Conservation (phyloP, 1,140 invertebrate species). For the Zaprionus kolodkinae region DNA sequence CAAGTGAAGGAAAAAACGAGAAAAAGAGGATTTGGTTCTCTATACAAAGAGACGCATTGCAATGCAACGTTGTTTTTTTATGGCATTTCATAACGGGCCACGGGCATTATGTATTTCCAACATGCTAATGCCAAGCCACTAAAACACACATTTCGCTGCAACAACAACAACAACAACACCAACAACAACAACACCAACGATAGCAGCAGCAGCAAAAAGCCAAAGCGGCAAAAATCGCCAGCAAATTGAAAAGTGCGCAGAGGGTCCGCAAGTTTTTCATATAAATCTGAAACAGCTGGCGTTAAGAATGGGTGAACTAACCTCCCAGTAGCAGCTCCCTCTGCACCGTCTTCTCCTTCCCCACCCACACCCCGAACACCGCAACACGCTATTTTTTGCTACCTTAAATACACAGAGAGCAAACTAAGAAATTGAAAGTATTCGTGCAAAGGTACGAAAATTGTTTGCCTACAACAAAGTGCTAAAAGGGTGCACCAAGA, state of each 20-base stretch:
- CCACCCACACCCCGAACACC: too few species aligned
- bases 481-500: constrained; percentile 8
- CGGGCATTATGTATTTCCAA: constrained; percentile 62
- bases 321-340: neutral
- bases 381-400: neutral
- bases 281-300: constrained; percentile 74
- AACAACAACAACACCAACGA: constrained; percentile 20
- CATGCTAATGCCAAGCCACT: constrained; percentile 77
- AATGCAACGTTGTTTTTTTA: constrained; percentile 56
- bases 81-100: constrained; percentile 51
- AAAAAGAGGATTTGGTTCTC: constrained; percentile 34
- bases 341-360: neutral
- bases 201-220: constrained; percentile 21
- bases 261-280: constrained; percentile 62
- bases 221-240: constrained; percentile 57
- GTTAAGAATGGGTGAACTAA: constrained; percentile 9
- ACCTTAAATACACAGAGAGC: constrained; percentile 10
- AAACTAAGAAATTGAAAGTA: constrained; percentile 35
- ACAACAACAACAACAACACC: constrained; percentile 23
- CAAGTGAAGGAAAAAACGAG: constrained; percentile 16
- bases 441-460: constrained; percentile 39
- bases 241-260: constrained; percentile 66
- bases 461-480: constrained; percentile 27
- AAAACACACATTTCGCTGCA: constrained; percentile 70
- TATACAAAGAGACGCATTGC: constrained; percentile 32